phyloP scores from a whole-genome alignment of 2,888 invertebrate genomes.

The Rotaria sp. region DNA sequence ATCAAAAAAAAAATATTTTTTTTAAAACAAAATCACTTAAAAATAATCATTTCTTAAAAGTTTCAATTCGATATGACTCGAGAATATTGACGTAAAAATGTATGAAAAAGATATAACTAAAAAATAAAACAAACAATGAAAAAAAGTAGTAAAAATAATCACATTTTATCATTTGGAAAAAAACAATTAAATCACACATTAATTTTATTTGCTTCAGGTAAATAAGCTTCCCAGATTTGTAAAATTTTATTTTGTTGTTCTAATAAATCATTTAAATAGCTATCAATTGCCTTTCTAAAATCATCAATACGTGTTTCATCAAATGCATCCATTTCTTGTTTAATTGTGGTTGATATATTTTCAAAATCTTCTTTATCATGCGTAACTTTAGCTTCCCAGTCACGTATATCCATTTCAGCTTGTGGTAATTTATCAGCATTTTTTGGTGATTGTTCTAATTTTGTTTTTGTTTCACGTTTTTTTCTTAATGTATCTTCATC shows the following conservation, averaged over 20 bases:
- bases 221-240: constrained; percentile 76
- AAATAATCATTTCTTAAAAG: neutral
- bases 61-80: neutral
- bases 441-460: constrained; percentile 78
- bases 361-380: constrained; percentile 91
- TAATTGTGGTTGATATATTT: constrained; percentile 82
- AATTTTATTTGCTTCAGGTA: constrained; percentile 87
- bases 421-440: constrained; percentile 75
- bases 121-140: neutral
- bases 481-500: constrained; percentile 86
- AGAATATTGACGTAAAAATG: neutral
- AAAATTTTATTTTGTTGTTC: constrained; percentile 82
- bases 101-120: neutral
- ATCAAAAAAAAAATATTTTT: neutral
- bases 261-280: constrained; percentile 85
- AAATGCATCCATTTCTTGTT: constrained; percentile 83
- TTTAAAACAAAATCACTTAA: neutral
- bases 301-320: constrained; percentile 79
- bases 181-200: constrained; percentile 57
- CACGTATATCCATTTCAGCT: constrained; percentile 80
- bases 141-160: neutral
- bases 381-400: constrained; percentile 92
- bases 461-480: constrained; percentile 84
- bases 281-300: constrained; percentile 77
- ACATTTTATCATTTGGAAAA: constrained; percentile 37